A percentile compares a stretch with the other conserved stretches of the same genome.
Evolutionary conservation across 2,888 invertebrate genomes (phyloP).

Genomic region (Fabriciana adippe): DNA sequence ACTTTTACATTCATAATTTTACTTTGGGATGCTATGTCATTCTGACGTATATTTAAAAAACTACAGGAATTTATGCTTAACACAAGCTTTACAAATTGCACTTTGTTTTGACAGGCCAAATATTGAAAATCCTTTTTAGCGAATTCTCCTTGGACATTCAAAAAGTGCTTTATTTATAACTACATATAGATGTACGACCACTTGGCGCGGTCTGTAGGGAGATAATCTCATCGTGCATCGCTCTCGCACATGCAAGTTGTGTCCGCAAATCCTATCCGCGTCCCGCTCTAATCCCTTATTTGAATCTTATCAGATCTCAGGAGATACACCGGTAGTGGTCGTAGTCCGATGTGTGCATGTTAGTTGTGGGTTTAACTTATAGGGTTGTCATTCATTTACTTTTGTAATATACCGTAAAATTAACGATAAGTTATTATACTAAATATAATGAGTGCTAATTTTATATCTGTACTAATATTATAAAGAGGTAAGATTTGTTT

Average conservation of each 20-base stretch:
- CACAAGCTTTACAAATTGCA: not conserved
- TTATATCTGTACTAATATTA: too few relatives aligned
- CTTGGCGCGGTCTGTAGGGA: conserved; percentile 70
- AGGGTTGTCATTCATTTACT: conserved; percentile 54
- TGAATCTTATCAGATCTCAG: conserved; percentile 83
- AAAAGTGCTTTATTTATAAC: conserved; percentile 49
- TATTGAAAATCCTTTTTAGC: conserved; percentile 26
- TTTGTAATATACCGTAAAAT: not conserved
- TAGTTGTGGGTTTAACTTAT: conserved; percentile 58
- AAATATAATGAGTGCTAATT: too few relatives aligned
- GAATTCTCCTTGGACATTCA: conserved; percentile 39
- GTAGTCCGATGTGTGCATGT: conserved; percentile 66
- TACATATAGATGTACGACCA: conserved; percentile 53
- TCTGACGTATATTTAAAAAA: too few relatives aligned
- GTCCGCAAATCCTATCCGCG: conserved; percentile 72
- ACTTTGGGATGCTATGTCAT: too few relatives aligned
- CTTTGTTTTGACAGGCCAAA: conserved; percentile 18
- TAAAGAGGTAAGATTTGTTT: too few relatives aligned
- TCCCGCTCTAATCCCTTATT: conserved; percentile 82
- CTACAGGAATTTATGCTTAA: not conserved
- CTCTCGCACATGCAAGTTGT: conserved; percentile 58
- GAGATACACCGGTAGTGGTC: conserved; percentile 77
- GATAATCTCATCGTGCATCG: conserved; percentile 75
- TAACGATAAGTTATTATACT: not conserved
- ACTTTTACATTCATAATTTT: too few relatives aligned